phyloP scores from a whole-genome alignment of 2,888 invertebrate species.

The Apamea epomidion region DNA sequence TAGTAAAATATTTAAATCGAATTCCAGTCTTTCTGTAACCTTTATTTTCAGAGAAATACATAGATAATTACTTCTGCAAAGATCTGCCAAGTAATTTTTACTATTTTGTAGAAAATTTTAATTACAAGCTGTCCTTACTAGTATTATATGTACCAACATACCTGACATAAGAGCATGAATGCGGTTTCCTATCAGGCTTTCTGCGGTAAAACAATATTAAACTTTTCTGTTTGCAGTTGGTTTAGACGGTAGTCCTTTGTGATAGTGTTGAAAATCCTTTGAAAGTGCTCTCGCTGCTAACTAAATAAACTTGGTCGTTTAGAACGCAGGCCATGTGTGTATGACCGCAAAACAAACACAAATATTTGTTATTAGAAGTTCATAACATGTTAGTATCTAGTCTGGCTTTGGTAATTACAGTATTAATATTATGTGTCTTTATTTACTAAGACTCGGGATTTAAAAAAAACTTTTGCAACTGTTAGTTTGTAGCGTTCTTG shows the following conservation, averaged over 20 bases:
- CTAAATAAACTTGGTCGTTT: conserved; percentile 45
- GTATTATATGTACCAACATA: neutral
- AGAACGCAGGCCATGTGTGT: conserved; percentile 50
- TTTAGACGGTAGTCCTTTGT: fast-evolving
- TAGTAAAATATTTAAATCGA: neutral
- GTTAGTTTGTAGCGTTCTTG: neutral
- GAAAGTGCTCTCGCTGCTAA: neutral
- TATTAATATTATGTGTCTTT: conserved; percentile 14
- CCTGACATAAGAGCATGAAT: conserved; percentile 16
- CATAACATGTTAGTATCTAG: conserved; percentile 46
- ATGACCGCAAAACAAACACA: conserved; percentile 46
- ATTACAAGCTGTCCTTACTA: neutral
- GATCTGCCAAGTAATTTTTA: neutral
- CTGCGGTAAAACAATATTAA: conserved; percentile 42
- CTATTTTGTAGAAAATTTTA: neutral
- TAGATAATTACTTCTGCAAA: neutral
- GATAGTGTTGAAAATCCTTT: neutral
- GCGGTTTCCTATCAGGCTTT: conserved; percentile 36
- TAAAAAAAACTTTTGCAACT: neutral
- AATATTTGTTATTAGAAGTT: conserved; percentile 45
- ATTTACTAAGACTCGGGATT: conserved; percentile 16
- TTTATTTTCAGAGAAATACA: neutral
- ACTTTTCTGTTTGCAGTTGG: conserved; percentile 26
- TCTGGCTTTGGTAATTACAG: conserved; percentile 16
- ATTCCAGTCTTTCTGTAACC: neutral